phyloP scores from a whole-genome alignment of 2,888 invertebrate species.

The Morinoia aosen region DNA sequence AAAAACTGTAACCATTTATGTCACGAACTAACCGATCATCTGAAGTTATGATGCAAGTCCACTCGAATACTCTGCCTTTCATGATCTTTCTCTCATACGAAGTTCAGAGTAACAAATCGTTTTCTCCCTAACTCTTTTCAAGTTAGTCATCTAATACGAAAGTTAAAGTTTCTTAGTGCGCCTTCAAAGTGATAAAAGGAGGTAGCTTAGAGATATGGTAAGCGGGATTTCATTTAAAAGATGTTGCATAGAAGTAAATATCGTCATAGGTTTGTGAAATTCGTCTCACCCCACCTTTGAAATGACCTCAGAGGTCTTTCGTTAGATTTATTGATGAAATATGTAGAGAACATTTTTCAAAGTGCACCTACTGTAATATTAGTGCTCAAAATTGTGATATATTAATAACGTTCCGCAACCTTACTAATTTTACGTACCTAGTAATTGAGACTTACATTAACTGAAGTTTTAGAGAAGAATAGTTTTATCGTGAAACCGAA shows the following conservation, averaged over 20 bases:
- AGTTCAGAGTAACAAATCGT: not conserved
- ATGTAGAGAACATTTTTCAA: not conserved
- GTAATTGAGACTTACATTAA: not conserved
- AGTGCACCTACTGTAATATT: conserved; percentile 13
- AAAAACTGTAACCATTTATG: not conserved
- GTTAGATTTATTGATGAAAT: not conserved
- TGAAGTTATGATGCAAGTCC: not conserved
- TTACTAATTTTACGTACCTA: not conserved
- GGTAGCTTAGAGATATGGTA: conserved; percentile 17
- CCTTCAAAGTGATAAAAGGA: not conserved
- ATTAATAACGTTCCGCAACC: not conserved
- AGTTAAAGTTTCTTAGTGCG: not conserved
- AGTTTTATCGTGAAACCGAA: not conserved
- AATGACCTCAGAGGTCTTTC: not conserved
- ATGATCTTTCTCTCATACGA: not conserved
- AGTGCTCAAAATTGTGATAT: conserved; percentile 34
- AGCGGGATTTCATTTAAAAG: not conserved
- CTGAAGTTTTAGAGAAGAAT: not conserved
- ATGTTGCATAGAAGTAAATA: conserved; percentile 24
- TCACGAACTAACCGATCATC: not conserved
- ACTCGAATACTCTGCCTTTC: not conserved
- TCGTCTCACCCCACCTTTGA: not conserved
- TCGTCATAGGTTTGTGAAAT: not conserved
- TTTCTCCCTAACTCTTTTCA: not conserved
- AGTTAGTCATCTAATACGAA: not conserved